Conservation (phyloP, 2,113 vertebrate genomes). For the Lynx canadensis region DNA sequence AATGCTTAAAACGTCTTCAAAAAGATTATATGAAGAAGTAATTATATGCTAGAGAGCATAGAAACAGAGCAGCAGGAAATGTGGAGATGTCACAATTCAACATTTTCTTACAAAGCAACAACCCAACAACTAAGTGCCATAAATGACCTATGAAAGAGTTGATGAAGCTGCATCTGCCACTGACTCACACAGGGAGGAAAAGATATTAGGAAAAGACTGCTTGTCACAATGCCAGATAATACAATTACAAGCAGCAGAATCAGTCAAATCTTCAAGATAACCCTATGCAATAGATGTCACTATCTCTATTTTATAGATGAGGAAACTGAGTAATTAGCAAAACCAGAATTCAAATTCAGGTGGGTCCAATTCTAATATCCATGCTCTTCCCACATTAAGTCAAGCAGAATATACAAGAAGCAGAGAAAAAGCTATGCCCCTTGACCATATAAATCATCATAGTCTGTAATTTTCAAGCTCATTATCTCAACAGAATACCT, state of each 20-base stretch:
- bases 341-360: neutral
- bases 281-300: neutral
- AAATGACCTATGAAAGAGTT: neutral
- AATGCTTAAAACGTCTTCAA: slow-evolving; percentile 10
- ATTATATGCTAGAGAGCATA: neutral
- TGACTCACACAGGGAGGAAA: neutral
- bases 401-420: neutral
- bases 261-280: neutral
- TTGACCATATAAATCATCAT: neutral
- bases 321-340: neutral
- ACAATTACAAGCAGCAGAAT: neutral
- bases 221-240: neutral
- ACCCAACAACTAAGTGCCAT: neutral
- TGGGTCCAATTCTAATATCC: neutral
- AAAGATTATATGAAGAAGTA: neutral
- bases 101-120: neutral
- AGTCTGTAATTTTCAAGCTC: neutral
- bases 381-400: neutral
- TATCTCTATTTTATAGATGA: neutral
- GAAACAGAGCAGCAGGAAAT: neutral
- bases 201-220: neutral
- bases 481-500: neutral
- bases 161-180: neutral
- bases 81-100: neutral
- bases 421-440: neutral